Evolutionary conservation across 2,888 invertebrate species (phyloP).

Genomic region (Julus scandinavius): DNA sequence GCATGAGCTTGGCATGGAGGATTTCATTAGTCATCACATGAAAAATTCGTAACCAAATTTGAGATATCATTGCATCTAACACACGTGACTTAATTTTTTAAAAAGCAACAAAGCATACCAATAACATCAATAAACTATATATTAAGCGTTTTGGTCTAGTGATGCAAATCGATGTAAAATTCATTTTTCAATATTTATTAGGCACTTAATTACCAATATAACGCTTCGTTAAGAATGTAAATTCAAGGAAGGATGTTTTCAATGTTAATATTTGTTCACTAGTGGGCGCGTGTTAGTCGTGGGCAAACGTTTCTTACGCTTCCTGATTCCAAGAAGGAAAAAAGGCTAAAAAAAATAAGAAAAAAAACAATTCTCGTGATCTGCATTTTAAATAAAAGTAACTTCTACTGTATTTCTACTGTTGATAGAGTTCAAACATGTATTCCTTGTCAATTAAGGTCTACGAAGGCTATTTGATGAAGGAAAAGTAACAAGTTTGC

Average conservation of each 20-base stretch:
- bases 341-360: not conserved
- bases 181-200: not conserved
- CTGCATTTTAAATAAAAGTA: not conserved
- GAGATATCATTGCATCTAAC: not conserved
- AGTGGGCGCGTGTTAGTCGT: not conserved
- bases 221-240: not conserved
- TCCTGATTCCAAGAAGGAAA: conserved; percentile 10
- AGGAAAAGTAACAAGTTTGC: too few relatives aligned
- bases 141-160: not conserved
- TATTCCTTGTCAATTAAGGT: too few relatives aligned
- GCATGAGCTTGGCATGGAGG: not conserved
- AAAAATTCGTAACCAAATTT: not conserved
- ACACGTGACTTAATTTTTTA: not conserved
- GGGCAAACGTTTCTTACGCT: not conserved
- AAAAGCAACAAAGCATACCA: not conserved
- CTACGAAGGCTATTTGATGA: too few relatives aligned
- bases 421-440: too few relatives aligned
- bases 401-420: too few relatives aligned
- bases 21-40: conserved; percentile 47
- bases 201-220: conserved; percentile 4
- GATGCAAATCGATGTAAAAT: not conserved
- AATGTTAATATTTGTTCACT: not conserved
- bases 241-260: not conserved
- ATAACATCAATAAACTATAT: not conserved
- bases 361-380: not conserved